Evolutionary conservation across 2,888 invertebrate genomes (phyloP).

Genomic region (Rhyacophila evoluta): DNA sequence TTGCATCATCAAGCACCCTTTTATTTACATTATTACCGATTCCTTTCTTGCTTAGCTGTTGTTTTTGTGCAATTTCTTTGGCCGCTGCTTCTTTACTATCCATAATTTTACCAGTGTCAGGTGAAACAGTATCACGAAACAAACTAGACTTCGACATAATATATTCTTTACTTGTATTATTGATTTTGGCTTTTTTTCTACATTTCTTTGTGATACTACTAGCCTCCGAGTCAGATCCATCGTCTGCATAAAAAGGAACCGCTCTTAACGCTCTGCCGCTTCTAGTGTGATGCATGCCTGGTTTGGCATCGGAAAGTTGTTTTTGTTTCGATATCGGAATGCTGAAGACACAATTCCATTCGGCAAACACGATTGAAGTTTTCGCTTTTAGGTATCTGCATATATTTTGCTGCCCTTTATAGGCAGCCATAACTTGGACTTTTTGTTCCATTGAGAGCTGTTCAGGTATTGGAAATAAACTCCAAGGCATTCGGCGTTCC

Average conservation of each 20-base stretch:
- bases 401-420: slow-evolving; percentile 47
- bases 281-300: slow-evolving; percentile 44
- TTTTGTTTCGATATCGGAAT: slow-evolving; percentile 44
- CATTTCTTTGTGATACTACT: slow-evolving; percentile 31
- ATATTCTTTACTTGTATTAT: slow-evolving; percentile 44
- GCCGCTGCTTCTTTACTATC: background rate
- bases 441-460: slow-evolving; percentile 47
- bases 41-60: background rate
- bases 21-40: background rate
- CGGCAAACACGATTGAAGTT: slow-evolving; percentile 42
- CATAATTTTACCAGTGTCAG: background rate
- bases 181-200: slow-evolving; percentile 44
- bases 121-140: slow-evolving; percentile 32
- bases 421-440: slow-evolving; percentile 42
- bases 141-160: slow-evolving; percentile 48
- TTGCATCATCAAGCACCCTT: background rate
- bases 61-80: background rate
- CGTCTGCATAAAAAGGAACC: slow-evolving; percentile 49
- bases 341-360: slow-evolving; percentile 48
- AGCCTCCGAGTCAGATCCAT: slow-evolving; percentile 43
- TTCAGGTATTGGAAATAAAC: slow-evolving; percentile 48
- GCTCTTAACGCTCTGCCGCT: slow-evolving; percentile 48
- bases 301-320: slow-evolving; percentile 31
- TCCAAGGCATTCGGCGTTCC: slow-evolving; percentile 52
- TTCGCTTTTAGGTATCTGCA: slow-evolving; percentile 50